Evolutionary conservation across 2,888 invertebrate genomes (phyloP).

Genomic region (Drosophila histrio): DNA sequence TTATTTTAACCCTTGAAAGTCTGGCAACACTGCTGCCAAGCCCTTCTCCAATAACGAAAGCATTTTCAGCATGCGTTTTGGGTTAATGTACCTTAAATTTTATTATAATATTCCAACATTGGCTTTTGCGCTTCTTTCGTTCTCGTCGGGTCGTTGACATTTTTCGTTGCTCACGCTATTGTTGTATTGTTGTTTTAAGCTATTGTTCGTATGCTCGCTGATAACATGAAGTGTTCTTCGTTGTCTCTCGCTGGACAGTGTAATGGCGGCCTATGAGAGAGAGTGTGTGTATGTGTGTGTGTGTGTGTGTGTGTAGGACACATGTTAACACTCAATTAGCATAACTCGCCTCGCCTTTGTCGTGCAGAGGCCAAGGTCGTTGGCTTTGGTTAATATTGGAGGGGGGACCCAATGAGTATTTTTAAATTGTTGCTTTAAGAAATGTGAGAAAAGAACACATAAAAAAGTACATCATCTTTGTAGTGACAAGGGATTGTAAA

Average conservation of each 20-base stretch:
- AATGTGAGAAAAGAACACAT: no score
- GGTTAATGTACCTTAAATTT: constrained; percentile 79
- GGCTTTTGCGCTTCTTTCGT: constrained; percentile 48
- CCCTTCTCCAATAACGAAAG: constrained; percentile 38
- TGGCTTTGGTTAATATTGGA: constrained; percentile 17
- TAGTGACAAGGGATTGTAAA: no score
- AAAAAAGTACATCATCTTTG: no score
- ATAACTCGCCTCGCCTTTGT: constrained; percentile 30
- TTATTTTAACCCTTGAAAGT: no score
- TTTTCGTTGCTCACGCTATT: constrained; percentile 58
- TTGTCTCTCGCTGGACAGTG: constrained; percentile 37
- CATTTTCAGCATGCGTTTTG: constrained; percentile 38
- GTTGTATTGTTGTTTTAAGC: constrained; percentile 43
- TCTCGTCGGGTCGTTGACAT: constrained; percentile 74
- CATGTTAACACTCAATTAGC: constrained; percentile 45
- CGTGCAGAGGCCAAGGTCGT: constrained; percentile 52
- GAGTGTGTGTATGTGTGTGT: background rate
- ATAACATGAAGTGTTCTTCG: constrained; percentile 42
- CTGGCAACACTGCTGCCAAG: no score
- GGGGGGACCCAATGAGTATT: background rate
- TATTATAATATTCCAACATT: constrained; percentile 69
- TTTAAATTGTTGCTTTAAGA: no score
- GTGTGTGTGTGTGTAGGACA: constrained; percentile 16
- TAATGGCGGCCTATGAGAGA: constrained; percentile 9
- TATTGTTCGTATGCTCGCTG: constrained; percentile 58